Evolutionary conservation across 2,797 vertebrate species (phyloP), one percentile per base, ranked within the genome.

Genomic region (Thripadectes ignobilis): DNA sequence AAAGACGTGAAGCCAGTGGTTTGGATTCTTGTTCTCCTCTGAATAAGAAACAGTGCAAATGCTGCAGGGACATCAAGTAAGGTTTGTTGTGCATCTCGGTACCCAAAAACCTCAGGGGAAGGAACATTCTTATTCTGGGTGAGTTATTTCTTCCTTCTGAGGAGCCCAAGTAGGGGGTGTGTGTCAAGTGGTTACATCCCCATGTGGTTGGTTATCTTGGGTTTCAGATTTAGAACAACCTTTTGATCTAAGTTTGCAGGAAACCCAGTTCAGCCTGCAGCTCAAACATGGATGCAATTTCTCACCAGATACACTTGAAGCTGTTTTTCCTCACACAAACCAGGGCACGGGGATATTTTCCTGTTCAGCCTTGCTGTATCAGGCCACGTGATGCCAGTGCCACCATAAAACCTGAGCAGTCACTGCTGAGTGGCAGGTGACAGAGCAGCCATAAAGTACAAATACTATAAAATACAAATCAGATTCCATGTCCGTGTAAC

Each of bases 21-120:
- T 91, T 95, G 68, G 43, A 39, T 92, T 96, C 94, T 73, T 94
- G 94, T 94, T 97, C 75, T 95, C 77, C 93, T 92, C 74, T 79
- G 96, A 94, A 81, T 76, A 90, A 96, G 92, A 96, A 91, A n/a
- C 7, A 76, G 15, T 24, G 45, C 55, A 57, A 52, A 24, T 12
- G 7, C 45, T 72, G 52, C 67, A 95, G 65, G 71, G 34, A 75
- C 84, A 76, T 83, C 58, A 68, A 71, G 30, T 46, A 22, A 96
- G 79, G 41, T 78, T 97, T 97, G 88, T 77, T 92, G 27, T 84
- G 72, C 14, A 9, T 85, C 57, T 93, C 69, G 39, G 43, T 46
- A 39, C 24, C 18, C 41, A 71, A 49, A 65, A 75, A 58, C 65
- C 73, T 39, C 51, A 12, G 46, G n/a, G 46, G 34, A 85, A 88